Base-by-base conservation (phyloP, 1,140 invertebrate genomes). In the Drepana arcuata region DNA sequence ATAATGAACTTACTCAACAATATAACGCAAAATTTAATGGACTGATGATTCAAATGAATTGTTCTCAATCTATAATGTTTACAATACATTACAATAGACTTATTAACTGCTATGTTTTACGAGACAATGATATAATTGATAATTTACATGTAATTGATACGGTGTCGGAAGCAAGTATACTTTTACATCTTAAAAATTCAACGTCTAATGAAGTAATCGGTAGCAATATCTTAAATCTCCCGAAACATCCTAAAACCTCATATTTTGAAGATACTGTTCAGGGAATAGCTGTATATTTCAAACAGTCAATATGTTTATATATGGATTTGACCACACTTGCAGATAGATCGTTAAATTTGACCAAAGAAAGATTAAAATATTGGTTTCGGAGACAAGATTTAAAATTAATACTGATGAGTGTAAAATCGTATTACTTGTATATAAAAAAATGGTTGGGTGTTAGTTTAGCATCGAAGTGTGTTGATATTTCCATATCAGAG, bases 401-500 rank as follows among this genome's bases (percentile, higher is more conserved):
- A 10, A 26, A 26, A n/a, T 4, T 26, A 10, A 10, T 26, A n/a
- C 24, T 21, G 9, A 4, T 21, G 4, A 21, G 24, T 10, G 6
- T 10, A 4, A 26, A 26, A 21, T 21, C 4, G 11, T 37, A 18
- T 32, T 57, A 51, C 38, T 23, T 40, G 7, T 18, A 59, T 12
- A 27, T 70, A 21, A 63, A 58, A 16, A 46, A 48, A 23, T 68
- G 48, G 52, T 36, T 75, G 7, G 45, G 25, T 25, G 37, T 55
- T 10, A 47, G 65, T 41, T 42, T 73, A 18, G 15, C 16, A 13
- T 30, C 33, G 7, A 26, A 32, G 6, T 64, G 50, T 31, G 27
- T 27, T n/a, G 74, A 79, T 48, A 33, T 79, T 13, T 54, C 56
- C 2, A 38, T 82, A 29, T 29, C 38, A 2, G 77, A 82, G 48